Conservation (phyloP, 2,888 invertebrate genomes). For the Nemurella pictetii region DNA sequence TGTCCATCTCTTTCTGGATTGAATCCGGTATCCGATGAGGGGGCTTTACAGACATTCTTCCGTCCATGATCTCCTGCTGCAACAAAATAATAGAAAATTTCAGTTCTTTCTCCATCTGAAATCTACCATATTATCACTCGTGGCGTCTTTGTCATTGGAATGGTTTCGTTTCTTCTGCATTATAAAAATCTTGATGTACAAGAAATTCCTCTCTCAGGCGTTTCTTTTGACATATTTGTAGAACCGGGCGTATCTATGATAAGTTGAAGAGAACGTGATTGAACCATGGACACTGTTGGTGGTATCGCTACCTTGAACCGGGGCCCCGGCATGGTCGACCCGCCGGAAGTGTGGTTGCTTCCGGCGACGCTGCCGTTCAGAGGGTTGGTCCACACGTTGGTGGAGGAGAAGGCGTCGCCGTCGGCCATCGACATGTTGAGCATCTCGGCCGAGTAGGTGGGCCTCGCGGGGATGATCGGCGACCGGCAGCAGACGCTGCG, state of each 20-base stretch:
- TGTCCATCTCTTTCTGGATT: slow-evolving; percentile 67
- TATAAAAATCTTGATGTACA: too few relatives aligned
- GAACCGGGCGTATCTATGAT: too few relatives aligned
- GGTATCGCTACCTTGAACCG: slow-evolving; percentile 42
- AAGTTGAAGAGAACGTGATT: too few relatives aligned
- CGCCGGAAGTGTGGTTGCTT: slow-evolving; percentile 35
- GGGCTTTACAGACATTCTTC: slow-evolving; percentile 48
- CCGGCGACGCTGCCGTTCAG: slow-evolving; percentile 13
- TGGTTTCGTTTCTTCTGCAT: too few relatives aligned
- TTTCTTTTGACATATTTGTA: neutral
- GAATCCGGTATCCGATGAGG: slow-evolving; percentile 62
- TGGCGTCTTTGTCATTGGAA: too few relatives aligned
- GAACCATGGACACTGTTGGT: too few relatives aligned
- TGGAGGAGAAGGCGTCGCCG: slow-evolving; percentile 48
- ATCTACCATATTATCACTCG: neutral
- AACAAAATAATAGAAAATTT: slow-evolving; percentile 27
- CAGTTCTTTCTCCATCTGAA: neutral
- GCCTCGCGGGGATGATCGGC: slow-evolving; percentile 76
- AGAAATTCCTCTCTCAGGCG: too few relatives aligned
- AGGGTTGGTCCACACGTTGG: slow-evolving; percentile 77
- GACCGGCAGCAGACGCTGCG: slow-evolving; percentile 80
- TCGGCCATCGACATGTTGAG: slow-evolving; percentile 50
- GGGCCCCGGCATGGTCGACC: slow-evolving; percentile 46
- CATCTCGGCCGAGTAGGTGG: slow-evolving; percentile 67
- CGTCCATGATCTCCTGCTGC: slow-evolving; percentile 44